These are phyloP conservation scores for Pollenia angustigena DNA, from an alignment of 2,888 invertebrate genomes.

Conservation along the genomic window DNA sequence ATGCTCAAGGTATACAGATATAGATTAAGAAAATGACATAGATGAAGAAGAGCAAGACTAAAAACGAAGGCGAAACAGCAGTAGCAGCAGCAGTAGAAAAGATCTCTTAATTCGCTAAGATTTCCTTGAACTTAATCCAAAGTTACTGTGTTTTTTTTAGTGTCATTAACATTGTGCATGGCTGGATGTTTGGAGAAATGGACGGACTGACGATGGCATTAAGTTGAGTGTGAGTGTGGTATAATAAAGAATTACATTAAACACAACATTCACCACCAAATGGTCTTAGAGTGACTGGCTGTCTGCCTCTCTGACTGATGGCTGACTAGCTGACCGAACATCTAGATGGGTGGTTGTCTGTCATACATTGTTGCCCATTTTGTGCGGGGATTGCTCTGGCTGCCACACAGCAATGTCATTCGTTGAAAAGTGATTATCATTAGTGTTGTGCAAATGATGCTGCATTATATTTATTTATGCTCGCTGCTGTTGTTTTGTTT, in stretches of 20 bases:
- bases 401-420: constrained; percentile 57
- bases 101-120: constrained; percentile 66
- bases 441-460: constrained; percentile 70
- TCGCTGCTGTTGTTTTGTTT: constrained; percentile 13
- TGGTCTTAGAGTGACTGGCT: constrained; percentile 42
- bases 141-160: constrained; percentile 58
- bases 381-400: constrained; percentile 39
- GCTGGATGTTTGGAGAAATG: not conserved
- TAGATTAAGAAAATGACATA: constrained; percentile 62
- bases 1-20: constrained; percentile 50
- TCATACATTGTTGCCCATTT: constrained; percentile 16
- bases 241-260: constrained; percentile 52
- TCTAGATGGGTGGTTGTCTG: constrained; percentile 55
- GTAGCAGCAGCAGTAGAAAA: constrained; percentile 6
- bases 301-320: constrained; percentile 12
- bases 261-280: constrained; percentile 52
- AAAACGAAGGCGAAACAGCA: constrained; percentile 32
- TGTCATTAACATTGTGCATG: constrained; percentile 66
- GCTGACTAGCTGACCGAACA: constrained; percentile 37
- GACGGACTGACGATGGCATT: not conserved
- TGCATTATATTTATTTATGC: constrained; percentile 64
- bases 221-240: constrained; percentile 10
- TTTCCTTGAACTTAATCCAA: constrained; percentile 72
- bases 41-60: constrained; percentile 13
- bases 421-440: constrained; percentile 67